Evolutionary conservation across 1,140 invertebrate species (phyloP), one percentile per base, ranked within the genome.

Genomic region (Zaprionus inermis): DNA sequence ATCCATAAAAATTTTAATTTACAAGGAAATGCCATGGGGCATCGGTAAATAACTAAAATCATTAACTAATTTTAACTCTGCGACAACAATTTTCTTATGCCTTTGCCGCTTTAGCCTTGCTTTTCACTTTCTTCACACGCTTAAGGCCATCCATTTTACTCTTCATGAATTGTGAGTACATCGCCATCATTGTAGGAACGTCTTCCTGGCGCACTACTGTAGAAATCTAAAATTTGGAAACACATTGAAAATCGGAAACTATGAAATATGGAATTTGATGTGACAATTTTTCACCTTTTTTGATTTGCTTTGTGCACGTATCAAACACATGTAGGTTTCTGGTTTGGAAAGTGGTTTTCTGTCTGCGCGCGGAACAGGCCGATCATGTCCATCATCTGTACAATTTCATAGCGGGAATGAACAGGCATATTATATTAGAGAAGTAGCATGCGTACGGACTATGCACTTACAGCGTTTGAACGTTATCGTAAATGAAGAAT

Each of bases 91-190:
- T 18, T 3, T 6, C 34, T 78, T 81, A 92, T 70, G 86, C 91
- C 55, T 92, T 92, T 16, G 90, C 94, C 69, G 95, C 94, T 94
- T 97, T 95, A 76, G 95, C 81, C 94, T 97, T 93, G 91, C 94
- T 92, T 92, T 97, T 95, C 5, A 94, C 93, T 93, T 97, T 97
- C 91, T 97, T 97, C 34, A 96, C 93, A 92, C 97, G 97, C 86
- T 97, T 97, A 36, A 97, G 92, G 66, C 96, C 96, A 94, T 96
- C 97, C 93, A 97, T 95, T 93, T 97, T 97, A 30, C 95, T 95
- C 92, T 96, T 96, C 60, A 97, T 93, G 61, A 97, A 93, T 93
- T 95, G 96, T 82, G 95, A 95, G 92, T 97, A 97, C 32, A 96
- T 96, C 78, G 96, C 94, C 92, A 97, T 96, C 93, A 97, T 97